Conservation (phyloP, 2,113 vertebrate species). For the human region GRCh38 chr3:116801501-116802000, state of each 20-base stretch:
- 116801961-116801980: not conserved
- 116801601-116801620: not conserved
- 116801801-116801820: not conserved
- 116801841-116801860: not conserved
- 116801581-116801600: not conserved
- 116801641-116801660: slow-evolving; percentile 3
- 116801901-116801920: not conserved
- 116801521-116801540: not conserved
- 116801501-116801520: not conserved
- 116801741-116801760: not conserved
- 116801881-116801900: not conserved
- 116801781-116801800: not conserved
- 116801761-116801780: not conserved
- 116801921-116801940: not conserved
- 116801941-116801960: not conserved
- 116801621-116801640: not conserved
- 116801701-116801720: not conserved
- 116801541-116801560: not conserved
- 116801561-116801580: not conserved
- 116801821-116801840: not conserved
- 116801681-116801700: not conserved
- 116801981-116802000: not conserved
- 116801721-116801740: not conserved
- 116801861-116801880: not conserved
- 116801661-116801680: not conserved